phyloP scores from a whole-genome alignment of 1,140 invertebrate genomes.

The Geopemphigus sp. region DNA sequence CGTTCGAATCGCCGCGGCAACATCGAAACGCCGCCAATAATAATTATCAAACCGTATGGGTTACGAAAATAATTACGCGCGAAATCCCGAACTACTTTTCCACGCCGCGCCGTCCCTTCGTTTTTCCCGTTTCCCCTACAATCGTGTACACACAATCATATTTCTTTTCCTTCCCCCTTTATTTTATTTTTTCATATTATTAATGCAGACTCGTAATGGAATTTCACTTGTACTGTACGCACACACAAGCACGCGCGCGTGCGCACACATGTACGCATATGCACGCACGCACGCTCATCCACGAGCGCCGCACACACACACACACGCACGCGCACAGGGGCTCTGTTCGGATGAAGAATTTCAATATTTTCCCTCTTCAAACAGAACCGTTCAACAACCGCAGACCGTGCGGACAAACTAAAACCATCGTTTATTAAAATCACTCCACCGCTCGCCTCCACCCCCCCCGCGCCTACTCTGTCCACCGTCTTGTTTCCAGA shows the following conservation, averaged over 20 bases:
- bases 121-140: not conserved
- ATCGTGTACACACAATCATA: conserved; percentile 41
- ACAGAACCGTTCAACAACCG: conserved; percentile 40
- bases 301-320: too few relatives aligned
- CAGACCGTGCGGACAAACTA: conserved; percentile 40
- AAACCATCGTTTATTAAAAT: conserved; percentile 47
- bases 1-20: conserved; percentile 22
- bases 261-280: too few relatives aligned
- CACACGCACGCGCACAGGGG: not conserved
- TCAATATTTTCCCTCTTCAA: conserved; percentile 44
- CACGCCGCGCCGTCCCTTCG: not conserved
- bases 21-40: conserved; percentile 25
- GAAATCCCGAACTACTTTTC: not conserved
- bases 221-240: conserved; percentile 15
- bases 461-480: too few relatives aligned
- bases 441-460: conserved; percentile 4
- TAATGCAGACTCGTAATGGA: conserved; percentile 43
- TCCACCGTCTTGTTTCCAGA: conserved; percentile 37
- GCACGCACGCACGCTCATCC: not conserved
- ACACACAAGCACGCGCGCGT: not conserved
- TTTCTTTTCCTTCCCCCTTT: not conserved
- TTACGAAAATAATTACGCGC: too few relatives aligned
- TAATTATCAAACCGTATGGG: conserved; percentile 1
- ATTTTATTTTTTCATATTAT: conserved; percentile 19
- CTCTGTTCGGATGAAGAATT: conserved; percentile 30